A percentile compares a stretch with the other conserved stretches of the same genome.
Conservation (phyloP, 2,888 invertebrate genomes). For the Cryptocheilus praepositus region DNA sequence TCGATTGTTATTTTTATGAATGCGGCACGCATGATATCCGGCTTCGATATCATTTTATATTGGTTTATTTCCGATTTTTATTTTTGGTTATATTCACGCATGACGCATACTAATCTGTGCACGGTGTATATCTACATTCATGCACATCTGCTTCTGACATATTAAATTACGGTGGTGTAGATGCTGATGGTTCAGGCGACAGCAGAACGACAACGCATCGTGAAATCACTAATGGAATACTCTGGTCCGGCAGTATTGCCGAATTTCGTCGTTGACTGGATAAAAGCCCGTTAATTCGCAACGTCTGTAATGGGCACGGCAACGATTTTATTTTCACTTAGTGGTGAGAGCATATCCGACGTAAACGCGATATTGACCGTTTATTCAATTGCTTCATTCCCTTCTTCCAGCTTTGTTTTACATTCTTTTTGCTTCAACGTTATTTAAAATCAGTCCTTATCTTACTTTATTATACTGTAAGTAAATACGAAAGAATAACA, state of each 20-base stretch:
- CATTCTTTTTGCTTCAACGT: too few relatives aligned
- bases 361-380: slow-evolving; percentile 52
- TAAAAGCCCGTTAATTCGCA: slow-evolving; percentile 66
- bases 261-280: slow-evolving; percentile 58
- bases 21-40: too few relatives aligned
- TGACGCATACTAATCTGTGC: too few relatives aligned
- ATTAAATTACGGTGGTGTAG: slow-evolving; percentile 55
- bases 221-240: slow-evolving; percentile 71
- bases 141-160: too few relatives aligned
- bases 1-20: too few relatives aligned
- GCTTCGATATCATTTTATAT: too few relatives aligned
- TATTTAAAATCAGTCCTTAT: too few relatives aligned
- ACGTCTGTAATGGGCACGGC: slow-evolving; percentile 61
- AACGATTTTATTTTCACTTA: slow-evolving; percentile 62
- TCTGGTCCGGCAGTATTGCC: slow-evolving; percentile 64
- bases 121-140: too few relatives aligned
- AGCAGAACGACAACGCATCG: slow-evolving; percentile 48
- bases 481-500: too few relatives aligned
- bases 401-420: slow-evolving; percentile 4
- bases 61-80: too few relatives aligned
- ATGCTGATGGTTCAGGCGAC: slow-evolving; percentile 39
- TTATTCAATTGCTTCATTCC: neutral
- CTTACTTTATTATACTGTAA: too few relatives aligned
- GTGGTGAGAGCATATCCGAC: slow-evolving; percentile 54
- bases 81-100: too few relatives aligned